Evolutionary conservation across 2,888 invertebrate genomes (phyloP), one percentile per base, ranked within the genome.

Genomic region (Pterobdella sp.): DNA sequence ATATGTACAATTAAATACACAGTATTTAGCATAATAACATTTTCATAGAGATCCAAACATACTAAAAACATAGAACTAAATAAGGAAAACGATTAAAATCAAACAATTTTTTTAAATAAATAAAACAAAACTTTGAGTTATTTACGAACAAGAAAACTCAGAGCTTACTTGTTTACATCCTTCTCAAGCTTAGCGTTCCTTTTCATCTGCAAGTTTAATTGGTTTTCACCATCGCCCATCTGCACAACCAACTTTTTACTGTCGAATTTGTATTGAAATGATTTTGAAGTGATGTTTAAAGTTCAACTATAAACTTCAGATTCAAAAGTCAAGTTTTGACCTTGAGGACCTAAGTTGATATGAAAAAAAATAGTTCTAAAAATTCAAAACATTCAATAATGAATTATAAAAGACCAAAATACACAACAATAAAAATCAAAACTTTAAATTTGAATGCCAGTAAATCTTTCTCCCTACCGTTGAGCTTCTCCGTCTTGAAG

Each of bases 241-340:
- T 37, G 56, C 18, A 32, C 26, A 10, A 71, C 1, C 26, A 29
- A 7, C 35, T 71, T 71, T 52, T 71, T 71, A 22, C 71, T 68
- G 29, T 7, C 4, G 65, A 10, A 14, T 18, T 14, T 49, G 14
- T 49, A 49, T n/a, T 14, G 14, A n/a, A 18, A 18, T 18, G 52
- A 49, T 49, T 49, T 49, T n/a, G n/a, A n/a, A n/a, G n/a, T n/a
- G n/a, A n/a, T n/a, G n/a, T n/a, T n/a, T n/a, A n/a, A n/a, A n/a
- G n/a, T n/a, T n/a, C n/a, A n/a, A n/a, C n/a, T n/a, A n/a, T n/a
- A n/a, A n/a, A n/a, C n/a, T n/a, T n/a, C n/a, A n/a, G n/a, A n/a
- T n/a, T n/a, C n/a, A n/a, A n/a, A n/a, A n/a, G n/a, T n/a, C n/a
- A n/a, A n/a, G n/a, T n/a, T n/a, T n/a, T n/a, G n/a, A n/a, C n/a